Percentiles rank a stretch among this genome's conserved stretches.
phyloP scores from a whole-genome alignment of 2,888 invertebrate genomes.

The Amiota communis region DNA sequence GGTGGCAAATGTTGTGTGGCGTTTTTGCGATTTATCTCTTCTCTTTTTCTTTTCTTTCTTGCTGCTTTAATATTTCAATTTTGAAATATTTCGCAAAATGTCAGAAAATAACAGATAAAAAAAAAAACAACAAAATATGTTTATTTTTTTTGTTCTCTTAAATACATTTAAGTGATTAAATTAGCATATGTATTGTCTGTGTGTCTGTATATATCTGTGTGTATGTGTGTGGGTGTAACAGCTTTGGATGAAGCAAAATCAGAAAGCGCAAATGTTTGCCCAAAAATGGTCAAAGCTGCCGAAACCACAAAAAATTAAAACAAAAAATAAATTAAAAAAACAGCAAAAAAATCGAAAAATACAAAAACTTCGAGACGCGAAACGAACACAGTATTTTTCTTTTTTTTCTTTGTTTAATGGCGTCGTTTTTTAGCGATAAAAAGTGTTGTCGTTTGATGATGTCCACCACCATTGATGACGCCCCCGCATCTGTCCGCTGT shows the following conservation, averaged over 20 bases:
- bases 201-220: neutral
- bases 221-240: conserved; percentile 11
- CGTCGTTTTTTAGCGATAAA: conserved; percentile 22
- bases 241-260: too few relatives aligned
- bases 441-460: neutral
- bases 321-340: neutral
- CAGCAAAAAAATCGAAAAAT: neutral
- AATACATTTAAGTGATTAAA: conserved; percentile 27
- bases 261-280: conserved; percentile 5
- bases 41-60: too few relatives aligned
- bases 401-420: neutral
- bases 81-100: conserved; percentile 8
- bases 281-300: conserved; percentile 27
- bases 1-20: neutral
- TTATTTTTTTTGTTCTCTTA: conserved; percentile 8
- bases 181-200: conserved; percentile 1
- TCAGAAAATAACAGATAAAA: neutral
- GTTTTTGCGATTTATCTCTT: too few relatives aligned
- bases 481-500: neutral
- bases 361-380: neutral
- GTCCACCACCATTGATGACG: neutral
- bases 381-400: too few relatives aligned
- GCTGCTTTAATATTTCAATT: conserved; percentile 8
- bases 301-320: neutral
- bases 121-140: neutral